A percentile compares a stretch with the other conserved stretches of the same genome.
These are phyloP conservation scores for Ciconia stormi DNA, from an alignment of 2,113 vertebrate genomes.

Conservation along the genomic window DNA sequence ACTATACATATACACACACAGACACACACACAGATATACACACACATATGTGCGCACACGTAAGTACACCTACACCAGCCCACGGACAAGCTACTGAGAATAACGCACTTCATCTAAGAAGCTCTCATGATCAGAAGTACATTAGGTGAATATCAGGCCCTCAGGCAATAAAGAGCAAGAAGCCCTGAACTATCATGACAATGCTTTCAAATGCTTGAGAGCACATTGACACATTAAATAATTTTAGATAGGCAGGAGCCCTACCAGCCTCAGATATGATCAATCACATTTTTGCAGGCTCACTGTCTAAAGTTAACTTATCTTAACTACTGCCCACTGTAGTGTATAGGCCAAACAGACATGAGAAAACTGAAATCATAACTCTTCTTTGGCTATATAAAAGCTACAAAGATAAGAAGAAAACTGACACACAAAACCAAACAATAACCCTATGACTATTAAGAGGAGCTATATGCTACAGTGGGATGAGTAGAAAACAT, in stretches of 20 bases:
- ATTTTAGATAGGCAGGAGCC: neutral
- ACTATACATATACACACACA: neutral
- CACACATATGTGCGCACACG: too few species aligned
- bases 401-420: neutral
- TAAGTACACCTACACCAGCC: neutral
- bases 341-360: neutral
- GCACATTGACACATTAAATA: neutral
- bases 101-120: neutral
- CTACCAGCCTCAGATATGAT: neutral
- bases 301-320: neutral
- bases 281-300: neutral
- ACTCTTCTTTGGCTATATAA: neutral
- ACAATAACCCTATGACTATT: neutral
- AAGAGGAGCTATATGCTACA: neutral
- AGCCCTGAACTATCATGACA: neutral
- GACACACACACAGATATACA: neutral
- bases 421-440: neutral
- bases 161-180: neutral
- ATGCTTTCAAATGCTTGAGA: neutral
- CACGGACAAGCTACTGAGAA: rapidly evolving
- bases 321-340: neutral
- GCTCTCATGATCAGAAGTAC: neutral
- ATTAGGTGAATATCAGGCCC: neutral
- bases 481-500: neutral
- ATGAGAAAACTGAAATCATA: neutral